Evolutionary conservation across 2,113 vertebrate genomes (phyloP), one percentile per base, ranked within the genome.

Genomic region (Sclerurus mexicanus): DNA sequence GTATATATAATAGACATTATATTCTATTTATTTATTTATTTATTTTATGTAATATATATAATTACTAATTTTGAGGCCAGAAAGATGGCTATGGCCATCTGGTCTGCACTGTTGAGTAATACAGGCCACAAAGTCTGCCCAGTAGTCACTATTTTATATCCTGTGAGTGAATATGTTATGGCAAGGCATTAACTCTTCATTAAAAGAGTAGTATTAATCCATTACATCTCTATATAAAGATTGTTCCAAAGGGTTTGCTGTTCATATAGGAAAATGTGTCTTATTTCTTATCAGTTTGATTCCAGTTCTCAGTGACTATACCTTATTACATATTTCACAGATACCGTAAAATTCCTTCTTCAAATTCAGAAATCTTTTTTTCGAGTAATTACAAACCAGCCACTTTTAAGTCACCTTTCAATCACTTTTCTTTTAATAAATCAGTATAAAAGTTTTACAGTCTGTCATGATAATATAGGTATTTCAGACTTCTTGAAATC

Each of bases 71-170:
- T 39, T 71, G 66, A 78, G 60, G 30, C 56, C 40, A 47, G 30
- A 78, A 66, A 40, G 25, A 52, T 60, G 18, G 14, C 63, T 53
- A 11, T 40, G 37, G 75, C 30, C 33, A 28, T 64, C 53, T 58
- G 30, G 13, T 55, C 40, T 91, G 69, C 50, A 7, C 30, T 47
- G 27, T 19, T 56, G 20, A 73, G 25, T 37, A 60, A 19, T 28
- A 46, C 5, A 69, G 50, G 21, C 50, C 33, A 42, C 0, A 0
- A 23, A 42, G 6, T 91, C 37, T 79, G 37, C n/a, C 40, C 21
- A 13, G 13, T 17, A 75, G 52, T 71, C 56, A 33, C 31, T 35
- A 4, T 63, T 66, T 68, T 30, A 75, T 75, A 53, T 14, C 13
- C 21, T 59, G 12, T 46, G 21, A 63, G 40, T 55, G 52, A 75